Conservation (phyloP, 2,113 vertebrate species). For the Cranoglanis bouderius region DNA sequence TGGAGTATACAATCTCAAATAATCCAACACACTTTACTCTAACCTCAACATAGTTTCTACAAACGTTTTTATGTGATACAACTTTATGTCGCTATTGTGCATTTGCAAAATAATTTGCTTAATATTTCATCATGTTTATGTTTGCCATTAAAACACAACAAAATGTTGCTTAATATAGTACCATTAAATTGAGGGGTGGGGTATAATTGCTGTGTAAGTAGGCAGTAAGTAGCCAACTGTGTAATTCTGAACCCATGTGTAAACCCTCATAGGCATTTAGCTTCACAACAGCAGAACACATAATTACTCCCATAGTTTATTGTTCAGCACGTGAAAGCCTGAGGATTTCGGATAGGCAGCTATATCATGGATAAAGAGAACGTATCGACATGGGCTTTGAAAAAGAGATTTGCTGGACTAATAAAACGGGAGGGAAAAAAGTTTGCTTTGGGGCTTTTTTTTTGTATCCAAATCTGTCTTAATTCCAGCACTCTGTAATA, state of each 20-base stretch:
- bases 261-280: slow-evolving; percentile 40
- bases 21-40: background rate
- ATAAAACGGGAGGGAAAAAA: slow-evolving; percentile 2
- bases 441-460: background rate
- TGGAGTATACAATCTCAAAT: background rate
- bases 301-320: slow-evolving; percentile 51
- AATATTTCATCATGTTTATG: slow-evolving; percentile 24
- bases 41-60: background rate
- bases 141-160: background rate
- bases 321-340: slow-evolving; percentile 19
- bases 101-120: background rate
- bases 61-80: background rate
- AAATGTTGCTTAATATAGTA: slow-evolving; percentile 9
- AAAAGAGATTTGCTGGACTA: background rate
- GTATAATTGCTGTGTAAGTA: slow-evolving; percentile 38
- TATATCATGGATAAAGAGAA: background rate
- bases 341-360: background rate
- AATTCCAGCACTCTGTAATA: slow-evolving; percentile 11
- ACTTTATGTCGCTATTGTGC: no score
- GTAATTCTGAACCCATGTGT: slow-evolving; percentile 48
- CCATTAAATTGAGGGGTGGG: slow-evolving; percentile 15
- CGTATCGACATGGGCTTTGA: background rate
- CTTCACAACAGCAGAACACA: slow-evolving; percentile 43
- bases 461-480: background rate
- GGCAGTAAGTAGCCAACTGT: slow-evolving; percentile 34